These are phyloP conservation scores for Adelphocoris suturalis DNA, from an alignment of 2,888 invertebrate species.

Conservation along the genomic window DNA sequence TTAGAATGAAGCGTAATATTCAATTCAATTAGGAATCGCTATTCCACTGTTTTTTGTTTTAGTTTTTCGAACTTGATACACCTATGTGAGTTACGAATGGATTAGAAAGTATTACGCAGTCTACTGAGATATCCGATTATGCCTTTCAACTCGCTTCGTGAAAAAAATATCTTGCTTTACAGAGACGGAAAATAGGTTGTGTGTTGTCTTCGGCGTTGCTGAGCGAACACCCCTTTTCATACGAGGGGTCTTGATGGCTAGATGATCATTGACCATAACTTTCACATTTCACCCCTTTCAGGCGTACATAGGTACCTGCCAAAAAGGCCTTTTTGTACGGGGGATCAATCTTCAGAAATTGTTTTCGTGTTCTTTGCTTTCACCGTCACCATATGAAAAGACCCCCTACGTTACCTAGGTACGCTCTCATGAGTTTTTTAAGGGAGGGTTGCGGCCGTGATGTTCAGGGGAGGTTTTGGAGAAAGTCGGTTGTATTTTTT, in stretches of 20 bases:
- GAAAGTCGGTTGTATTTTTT: conserved; percentile 62
- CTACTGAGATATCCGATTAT: no score
- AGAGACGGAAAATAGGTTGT: background rate
- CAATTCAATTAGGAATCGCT: no score
- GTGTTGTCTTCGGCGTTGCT: background rate
- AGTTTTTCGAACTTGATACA: no score
- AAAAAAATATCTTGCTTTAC: background rate
- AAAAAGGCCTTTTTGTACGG: conserved; percentile 1
- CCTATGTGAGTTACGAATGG: no score
- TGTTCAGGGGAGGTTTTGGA: conserved; percentile 13
- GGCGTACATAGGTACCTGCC: background rate
- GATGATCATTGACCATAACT: conserved; percentile 13
- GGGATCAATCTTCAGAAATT: background rate
- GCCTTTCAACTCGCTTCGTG: background rate
- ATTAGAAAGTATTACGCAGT: no score
- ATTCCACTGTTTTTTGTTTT: no score
- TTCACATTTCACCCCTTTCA: conserved; percentile 37
- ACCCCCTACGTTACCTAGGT: background rate
- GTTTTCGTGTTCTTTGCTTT: background rate
- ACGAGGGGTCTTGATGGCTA: no score
- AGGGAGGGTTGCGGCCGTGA: background rate
- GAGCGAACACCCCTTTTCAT: no score
- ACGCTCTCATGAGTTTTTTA: conserved; percentile 16
- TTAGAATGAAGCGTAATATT: no score
- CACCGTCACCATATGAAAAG: conserved; percentile 14